These are phyloP conservation scores for Macrobrachium rosenbergii DNA, from an alignment of 1,140 invertebrate genomes.

Conservation along the genomic window DNA sequence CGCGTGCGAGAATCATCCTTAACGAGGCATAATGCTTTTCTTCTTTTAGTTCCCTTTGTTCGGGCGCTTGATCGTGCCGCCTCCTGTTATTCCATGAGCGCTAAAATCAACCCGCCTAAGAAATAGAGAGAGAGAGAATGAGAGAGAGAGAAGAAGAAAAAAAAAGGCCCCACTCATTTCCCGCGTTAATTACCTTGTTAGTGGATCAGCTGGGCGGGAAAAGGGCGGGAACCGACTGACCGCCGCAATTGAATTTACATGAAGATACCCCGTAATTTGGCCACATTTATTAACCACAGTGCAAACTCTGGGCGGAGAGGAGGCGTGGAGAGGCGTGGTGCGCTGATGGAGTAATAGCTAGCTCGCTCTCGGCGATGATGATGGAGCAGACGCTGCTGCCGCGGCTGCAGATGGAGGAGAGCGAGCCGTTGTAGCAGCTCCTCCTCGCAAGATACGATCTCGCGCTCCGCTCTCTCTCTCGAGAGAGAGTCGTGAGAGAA, in stretches of 20 bases:
- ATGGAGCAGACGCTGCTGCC: neutral
- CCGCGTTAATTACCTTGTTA: constrained; percentile 55
- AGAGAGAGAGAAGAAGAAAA: neutral
- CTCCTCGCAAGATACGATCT: neutral
- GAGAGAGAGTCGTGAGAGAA: too few species aligned
- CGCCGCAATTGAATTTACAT: constrained; percentile 57
- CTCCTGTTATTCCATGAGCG: too few species aligned
- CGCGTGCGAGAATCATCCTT: too few species aligned
- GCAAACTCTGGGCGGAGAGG: constrained; percentile 48
- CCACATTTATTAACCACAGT: constrained; percentile 45
- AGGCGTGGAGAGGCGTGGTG: constrained; percentile 45
- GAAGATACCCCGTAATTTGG: constrained; percentile 42
- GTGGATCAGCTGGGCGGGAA: constrained; percentile 8
- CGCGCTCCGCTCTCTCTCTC: too few species aligned
- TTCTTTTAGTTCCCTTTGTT: too few species aligned
- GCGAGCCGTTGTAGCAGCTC: neutral
- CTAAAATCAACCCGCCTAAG: too few species aligned
- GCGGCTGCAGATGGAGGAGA: neutral
- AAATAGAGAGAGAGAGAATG: neutral
- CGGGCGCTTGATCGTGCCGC: too few species aligned
- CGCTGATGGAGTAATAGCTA: constrained; percentile 39
- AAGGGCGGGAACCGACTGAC: constrained; percentile 42
- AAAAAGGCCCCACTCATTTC: constrained; percentile 5
- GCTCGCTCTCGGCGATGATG: neutral
- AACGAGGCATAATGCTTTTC: too few species aligned